Evolutionary conservation across 2,797 vertebrate species (phyloP).

Genomic region (Malurus leucopterus): DNA sequence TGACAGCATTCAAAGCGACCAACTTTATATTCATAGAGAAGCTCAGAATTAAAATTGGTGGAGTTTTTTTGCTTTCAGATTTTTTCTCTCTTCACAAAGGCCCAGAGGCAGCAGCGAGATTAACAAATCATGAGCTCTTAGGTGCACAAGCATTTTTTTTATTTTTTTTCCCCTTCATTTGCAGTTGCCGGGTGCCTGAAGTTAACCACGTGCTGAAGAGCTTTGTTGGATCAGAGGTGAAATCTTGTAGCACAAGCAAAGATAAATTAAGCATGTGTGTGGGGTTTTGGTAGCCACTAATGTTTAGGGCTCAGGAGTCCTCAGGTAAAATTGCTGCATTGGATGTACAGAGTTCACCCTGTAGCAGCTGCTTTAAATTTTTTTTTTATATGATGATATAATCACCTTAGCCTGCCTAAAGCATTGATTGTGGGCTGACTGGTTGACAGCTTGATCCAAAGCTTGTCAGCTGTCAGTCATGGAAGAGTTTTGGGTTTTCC

Average conservation of each 20-base stretch:
- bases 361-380: not conserved
- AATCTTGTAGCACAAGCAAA: not conserved
- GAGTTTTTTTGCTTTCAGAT: not conserved
- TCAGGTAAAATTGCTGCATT: not conserved
- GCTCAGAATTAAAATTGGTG: not conserved
- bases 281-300: not conserved
- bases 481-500: not conserved
- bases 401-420: not conserved
- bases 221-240: not conserved
- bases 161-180: not conserved
- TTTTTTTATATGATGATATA: not conserved
- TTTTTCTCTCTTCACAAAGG: not conserved
- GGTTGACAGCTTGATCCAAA: not conserved
- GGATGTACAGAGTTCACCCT: not conserved
- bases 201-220: not conserved
- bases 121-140: not conserved
- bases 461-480: rapidly evolving
- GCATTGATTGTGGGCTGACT: rapidly evolving
- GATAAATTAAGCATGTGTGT: not conserved
- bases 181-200: not conserved
- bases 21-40: not conserved
- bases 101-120: not conserved
- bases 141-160: not conserved
- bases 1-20: not conserved
- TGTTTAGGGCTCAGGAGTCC: not conserved